Evolutionary conservation across 30 jellyfish, hydroid and myxozoan genomes (phyloP).

Genomic region (Chrysaora quinquecirrha): DNA sequence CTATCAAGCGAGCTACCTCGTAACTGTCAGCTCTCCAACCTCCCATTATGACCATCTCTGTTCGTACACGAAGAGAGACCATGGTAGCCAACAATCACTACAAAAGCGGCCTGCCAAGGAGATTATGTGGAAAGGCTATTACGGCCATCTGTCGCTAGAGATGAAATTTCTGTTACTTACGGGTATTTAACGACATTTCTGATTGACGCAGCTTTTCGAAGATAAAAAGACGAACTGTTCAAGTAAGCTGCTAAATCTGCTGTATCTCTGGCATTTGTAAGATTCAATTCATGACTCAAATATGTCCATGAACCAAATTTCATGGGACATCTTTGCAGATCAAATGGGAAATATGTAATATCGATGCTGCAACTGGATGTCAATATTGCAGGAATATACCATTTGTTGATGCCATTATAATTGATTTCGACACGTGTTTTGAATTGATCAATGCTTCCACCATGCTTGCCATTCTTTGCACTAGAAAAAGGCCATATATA

Average conservation of each 20-base stretch:
- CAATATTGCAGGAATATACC: constrained; percentile 95
- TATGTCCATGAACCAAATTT: constrained; percentile 97
- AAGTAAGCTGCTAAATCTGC: constrained; percentile 69
- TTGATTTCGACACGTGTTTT: constrained; percentile 53
- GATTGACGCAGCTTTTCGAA: constrained; percentile 60
- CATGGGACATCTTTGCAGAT: constrained; percentile 72
- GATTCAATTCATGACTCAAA: constrained; percentile 61
- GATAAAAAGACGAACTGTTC: constrained; percentile 79
- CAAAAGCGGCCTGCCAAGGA: no score
- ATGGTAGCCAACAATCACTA: no score
- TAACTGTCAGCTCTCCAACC: no score
- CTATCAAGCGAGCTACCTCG: no score
- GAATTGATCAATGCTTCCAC: constrained; percentile 64
- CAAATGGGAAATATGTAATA: constrained; percentile 89
- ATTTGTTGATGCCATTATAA: constrained; percentile 53
- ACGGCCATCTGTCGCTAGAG: no score
- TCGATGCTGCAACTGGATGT: constrained; percentile 88
- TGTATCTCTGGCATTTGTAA: constrained; percentile 40
- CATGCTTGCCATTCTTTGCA: constrained; percentile 48
- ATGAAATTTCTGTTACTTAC: constrained; percentile 70
- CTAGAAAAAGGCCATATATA: no score
- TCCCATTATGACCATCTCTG: no score
- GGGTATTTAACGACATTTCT: constrained; percentile 60
- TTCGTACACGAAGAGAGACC: no score
- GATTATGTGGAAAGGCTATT: no score